Percentiles rank a stretch among this genome's conserved stretches.
phyloP scores from a whole-genome alignment of 1,140 invertebrate species.

The Caerostris darwini region DNA sequence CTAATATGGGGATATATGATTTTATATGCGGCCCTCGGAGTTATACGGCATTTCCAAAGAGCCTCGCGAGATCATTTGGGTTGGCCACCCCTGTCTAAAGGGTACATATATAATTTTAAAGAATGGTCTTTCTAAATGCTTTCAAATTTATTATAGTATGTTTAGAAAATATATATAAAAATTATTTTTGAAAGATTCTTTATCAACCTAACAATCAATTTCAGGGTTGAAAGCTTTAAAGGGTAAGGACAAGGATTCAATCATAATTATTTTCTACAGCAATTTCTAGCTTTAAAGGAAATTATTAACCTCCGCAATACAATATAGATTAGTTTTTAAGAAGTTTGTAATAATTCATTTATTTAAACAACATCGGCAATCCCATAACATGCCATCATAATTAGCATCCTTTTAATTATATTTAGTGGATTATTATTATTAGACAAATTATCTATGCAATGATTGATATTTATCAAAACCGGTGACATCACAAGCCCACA shows the following conservation, averaged over 20 bases:
- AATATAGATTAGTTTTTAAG: not conserved
- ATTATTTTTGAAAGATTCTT: no score
- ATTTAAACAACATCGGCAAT: not conserved
- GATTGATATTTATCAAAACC: not conserved
- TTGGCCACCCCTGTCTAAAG: no score
- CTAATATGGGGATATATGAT: no score
- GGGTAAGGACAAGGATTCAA: not conserved
- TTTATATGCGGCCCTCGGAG: no score
- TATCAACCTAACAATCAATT: no score
- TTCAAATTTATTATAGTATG: no score
- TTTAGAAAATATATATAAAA: no score
- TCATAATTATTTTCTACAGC: not conserved
- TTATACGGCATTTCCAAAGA: no score
- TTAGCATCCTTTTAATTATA: not conserved
- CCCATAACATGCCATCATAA: not conserved
- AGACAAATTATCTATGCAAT: not conserved
- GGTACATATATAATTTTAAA: no score
- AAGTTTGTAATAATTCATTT: not conserved
- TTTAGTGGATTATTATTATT: not conserved
- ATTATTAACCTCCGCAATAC: not conserved
- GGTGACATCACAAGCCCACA: conserved; percentile 39
- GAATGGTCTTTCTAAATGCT: no score
- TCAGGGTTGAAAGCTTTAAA: not conserved
- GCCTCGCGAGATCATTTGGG: no score
- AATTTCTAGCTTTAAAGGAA: not conserved